Base-by-base conservation (phyloP, 2,113 vertebrate species). In the Patagioenas fasciata region DNA sequence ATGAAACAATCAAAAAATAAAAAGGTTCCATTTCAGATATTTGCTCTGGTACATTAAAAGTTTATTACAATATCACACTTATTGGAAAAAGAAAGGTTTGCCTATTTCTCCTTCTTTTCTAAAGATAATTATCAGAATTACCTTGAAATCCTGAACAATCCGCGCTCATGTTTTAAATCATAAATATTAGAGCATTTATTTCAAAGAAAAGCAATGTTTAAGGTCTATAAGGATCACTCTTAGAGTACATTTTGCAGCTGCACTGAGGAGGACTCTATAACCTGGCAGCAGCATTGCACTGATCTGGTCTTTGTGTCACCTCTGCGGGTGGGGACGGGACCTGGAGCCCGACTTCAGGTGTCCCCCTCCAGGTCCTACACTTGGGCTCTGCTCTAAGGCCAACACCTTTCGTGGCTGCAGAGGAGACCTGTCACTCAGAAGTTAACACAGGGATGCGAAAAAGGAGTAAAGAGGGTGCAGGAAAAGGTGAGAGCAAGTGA, bases 251-350 rank as follows among this genome's bases (percentile, higher is more conserved):
- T 66, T 58, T 32, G n/a, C 21, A 53, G 60, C 51, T 73, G 16
- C 38, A 11, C 21, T 0, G 12, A 34, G 51, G 15, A 67, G 23
- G 44, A 19, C 23, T 57, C 54, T 34, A 0, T 26, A 7, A 25
- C n/a, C 42, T 2, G 15, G 74, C 57, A 66, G 56, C 42, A 40
- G 34, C 34, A 3, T 0, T 4, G 19, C 48, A 9, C 31, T 0
- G 3, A 20, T 18, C 23, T 2, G 31, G 13, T 53, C 36, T 17
- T 12, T 24, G 51, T 11, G 57, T 15, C 9, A 4, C 54, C 60
- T 26, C 9, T 4, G 1, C 0, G 2, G 42, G 79, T 2, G 40
- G 47, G 40, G 20, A 32, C 1, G 1, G 67, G 62, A 70, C 65
- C 32, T 9, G 31, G 23, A 32, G 62, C 31, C 50, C 42, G 44